Percentiles rank a stretch among this genome's conserved stretches.
Conservation (phyloP, 2,797 vertebrate genomes). For the Poecilia gillii region DNA sequence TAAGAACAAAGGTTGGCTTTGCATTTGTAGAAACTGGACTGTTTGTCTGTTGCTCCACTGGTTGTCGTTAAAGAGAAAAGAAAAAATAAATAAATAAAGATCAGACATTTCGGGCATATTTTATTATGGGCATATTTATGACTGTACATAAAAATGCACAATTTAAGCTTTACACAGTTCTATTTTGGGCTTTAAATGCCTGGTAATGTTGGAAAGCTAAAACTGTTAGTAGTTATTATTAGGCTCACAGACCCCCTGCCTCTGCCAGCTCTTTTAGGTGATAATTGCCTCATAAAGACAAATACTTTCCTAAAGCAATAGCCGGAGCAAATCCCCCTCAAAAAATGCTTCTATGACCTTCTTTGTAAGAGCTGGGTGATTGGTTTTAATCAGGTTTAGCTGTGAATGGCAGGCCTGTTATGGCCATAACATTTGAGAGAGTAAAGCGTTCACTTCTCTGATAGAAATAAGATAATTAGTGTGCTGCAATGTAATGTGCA, state of each 20-base stretch:
- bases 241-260: constrained; percentile 55
- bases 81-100: neutral
- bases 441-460: constrained; percentile 68
- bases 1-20: neutral
- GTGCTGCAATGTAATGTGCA: constrained; percentile 57
- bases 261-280: constrained; percentile 68
- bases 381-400: constrained; percentile 63
- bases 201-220: constrained; percentile 66
- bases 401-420: constrained; percentile 51
- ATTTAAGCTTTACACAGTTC: constrained; percentile 31
- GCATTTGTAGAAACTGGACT: constrained; percentile 4
- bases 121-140: constrained; percentile 42
- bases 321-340: constrained; percentile 50
- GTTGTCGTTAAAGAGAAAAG: constrained; percentile 12
- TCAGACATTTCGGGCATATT: constrained; percentile 23
- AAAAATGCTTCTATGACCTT: constrained; percentile 50
- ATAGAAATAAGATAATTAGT: constrained; percentile 60
- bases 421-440: constrained; percentile 52
- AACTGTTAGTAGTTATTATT: constrained; percentile 75
- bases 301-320: constrained; percentile 73
- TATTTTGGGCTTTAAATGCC: constrained; percentile 53
- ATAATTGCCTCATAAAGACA: constrained; percentile 78
- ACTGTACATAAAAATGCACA: constrained; percentile 42
- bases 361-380: constrained; percentile 61
- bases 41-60: neutral